Conservation (phyloP, 2,797 vertebrate genomes). For the Garrulus glandarius region DNA sequence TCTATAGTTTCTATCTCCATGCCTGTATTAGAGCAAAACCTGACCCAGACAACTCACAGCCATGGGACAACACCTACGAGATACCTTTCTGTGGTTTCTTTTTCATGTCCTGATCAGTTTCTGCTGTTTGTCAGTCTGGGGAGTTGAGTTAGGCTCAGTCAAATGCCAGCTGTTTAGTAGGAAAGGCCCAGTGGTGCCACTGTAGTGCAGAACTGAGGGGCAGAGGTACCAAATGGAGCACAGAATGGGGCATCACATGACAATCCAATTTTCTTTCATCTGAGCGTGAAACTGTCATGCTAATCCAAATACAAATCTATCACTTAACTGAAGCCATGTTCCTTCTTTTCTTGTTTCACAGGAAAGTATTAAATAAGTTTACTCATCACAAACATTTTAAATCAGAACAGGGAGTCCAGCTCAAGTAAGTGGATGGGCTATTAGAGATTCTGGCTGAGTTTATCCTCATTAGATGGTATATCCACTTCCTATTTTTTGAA, state of each 20-base stretch:
- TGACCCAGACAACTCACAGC: neutral
- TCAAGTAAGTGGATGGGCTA: neutral
- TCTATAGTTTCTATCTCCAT: neutral
- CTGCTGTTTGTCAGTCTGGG: neutral
- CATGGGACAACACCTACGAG: neutral
- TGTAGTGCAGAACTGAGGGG: neutral
- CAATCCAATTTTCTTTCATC: neutral
- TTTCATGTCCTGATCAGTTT: neutral
- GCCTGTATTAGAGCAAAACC: neutral
- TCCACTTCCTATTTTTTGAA: neutral
- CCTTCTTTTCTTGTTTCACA: conserved; percentile 31
- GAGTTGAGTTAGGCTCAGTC: neutral
- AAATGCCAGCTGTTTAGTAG: neutral
- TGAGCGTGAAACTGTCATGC: neutral
- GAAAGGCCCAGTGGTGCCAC: neutral
- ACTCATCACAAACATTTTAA: neutral
- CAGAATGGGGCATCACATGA: neutral
- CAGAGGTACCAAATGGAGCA: neutral
- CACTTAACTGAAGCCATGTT: conserved; percentile 1
- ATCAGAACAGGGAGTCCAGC: neutral
- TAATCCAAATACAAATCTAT: neutral
- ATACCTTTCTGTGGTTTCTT: neutral
- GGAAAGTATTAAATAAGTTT: neutral
- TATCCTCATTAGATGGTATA: neutral
- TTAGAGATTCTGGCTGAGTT: neutral